Conservation (phyloP, 2,888 invertebrate species). For the Pammene aurita region DNA sequence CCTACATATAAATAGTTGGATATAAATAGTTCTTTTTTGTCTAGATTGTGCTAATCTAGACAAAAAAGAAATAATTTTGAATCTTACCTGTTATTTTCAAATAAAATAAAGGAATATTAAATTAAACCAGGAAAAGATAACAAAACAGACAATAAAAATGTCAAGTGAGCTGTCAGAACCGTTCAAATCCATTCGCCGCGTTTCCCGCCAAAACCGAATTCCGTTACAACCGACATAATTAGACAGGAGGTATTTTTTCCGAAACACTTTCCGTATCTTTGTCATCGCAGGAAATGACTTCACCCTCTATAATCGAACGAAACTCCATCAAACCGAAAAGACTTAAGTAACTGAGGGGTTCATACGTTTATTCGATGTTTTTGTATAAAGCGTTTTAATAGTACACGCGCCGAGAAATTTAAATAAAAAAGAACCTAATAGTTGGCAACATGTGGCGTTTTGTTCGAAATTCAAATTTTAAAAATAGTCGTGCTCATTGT, state of each 20-base stretch:
- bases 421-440: conserved; percentile 57
- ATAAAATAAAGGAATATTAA: too few relatives aligned
- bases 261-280: conserved; percentile 68
- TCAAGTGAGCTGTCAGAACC: conserved; percentile 25
- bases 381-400: background rate
- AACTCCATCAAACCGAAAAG: conserved; percentile 45
- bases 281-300: conserved; percentile 76
- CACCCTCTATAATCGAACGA: conserved; percentile 67
- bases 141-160: conserved; percentile 11
- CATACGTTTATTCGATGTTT: background rate
- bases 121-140: background rate
- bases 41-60: too few relatives aligned
- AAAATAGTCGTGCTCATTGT: conserved; percentile 41
- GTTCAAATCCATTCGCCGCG: conserved; percentile 29
- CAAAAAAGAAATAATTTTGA: too few relatives aligned
- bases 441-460: conserved; percentile 54
- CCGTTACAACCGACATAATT: conserved; percentile 55
- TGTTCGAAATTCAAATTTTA: conserved; percentile 41
- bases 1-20: too few relatives aligned
- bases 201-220: conserved; percentile 56
- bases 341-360: background rate
- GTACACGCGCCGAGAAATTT: conserved; percentile 62
- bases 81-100: too few relatives aligned
- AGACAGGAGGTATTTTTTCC: conserved; percentile 50
- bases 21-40: too few relatives aligned